Percentiles rank a stretch among this genome's conserved stretches.
These are phyloP conservation scores for Tetranychus cinnabarinus DNA, from an alignment of 1,140 invertebrate species.

Conservation along the genomic window DNA sequence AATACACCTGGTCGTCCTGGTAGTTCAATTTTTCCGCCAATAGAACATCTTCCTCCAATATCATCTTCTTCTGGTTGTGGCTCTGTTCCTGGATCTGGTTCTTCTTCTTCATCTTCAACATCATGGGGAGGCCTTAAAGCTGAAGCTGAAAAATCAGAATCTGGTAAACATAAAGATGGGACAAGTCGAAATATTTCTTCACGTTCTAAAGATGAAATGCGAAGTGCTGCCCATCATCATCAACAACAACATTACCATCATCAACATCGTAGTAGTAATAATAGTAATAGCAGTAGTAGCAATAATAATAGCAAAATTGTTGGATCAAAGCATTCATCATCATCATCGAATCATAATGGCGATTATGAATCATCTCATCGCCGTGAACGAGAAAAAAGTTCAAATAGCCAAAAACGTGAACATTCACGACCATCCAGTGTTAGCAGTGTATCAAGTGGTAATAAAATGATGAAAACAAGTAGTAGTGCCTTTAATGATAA, in stretches of 20 bases:
- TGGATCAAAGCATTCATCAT: neutral
- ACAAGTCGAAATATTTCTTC: neutral
- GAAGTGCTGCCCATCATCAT: neutral
- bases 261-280: neutral
- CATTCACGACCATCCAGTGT: neutral
- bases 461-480: conserved; percentile 1
- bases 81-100: conserved; percentile 15
- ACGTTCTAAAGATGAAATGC: neutral
- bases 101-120: conserved; percentile 14
- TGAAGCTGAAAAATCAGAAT: conserved; percentile 11
- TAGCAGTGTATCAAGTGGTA: neutral
- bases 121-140: conserved; percentile 13
- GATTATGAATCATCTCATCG: neutral
- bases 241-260: neutral
- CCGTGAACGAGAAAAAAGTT: neutral
- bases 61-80: conserved; percentile 19
- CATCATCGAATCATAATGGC: neutral
- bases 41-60: conserved; percentile 17
- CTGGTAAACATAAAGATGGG: too few species aligned
- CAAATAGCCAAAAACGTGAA: neutral
- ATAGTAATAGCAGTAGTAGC: too few species aligned
- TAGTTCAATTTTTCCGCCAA: neutral
- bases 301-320: too few species aligned
- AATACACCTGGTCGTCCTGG: neutral
- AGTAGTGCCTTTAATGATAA: neutral